Evolutionary conservation across 2,797 vertebrate genomes (phyloP).

Genomic region (Melanotaenia pygmaea): DNA sequence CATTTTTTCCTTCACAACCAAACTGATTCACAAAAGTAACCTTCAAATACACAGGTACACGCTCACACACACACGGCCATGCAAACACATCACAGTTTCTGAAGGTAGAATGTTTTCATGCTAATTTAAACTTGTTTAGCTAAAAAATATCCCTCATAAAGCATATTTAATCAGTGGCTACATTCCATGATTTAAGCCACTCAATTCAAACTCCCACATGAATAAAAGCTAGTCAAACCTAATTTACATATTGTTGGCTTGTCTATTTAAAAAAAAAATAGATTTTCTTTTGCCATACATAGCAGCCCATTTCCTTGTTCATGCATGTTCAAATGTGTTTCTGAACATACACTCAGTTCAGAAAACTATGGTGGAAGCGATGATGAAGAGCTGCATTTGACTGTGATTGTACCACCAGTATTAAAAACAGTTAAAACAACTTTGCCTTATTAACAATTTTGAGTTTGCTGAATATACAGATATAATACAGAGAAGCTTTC

Average conservation of each 20-base stretch:
- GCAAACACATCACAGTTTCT: conserved; percentile 27
- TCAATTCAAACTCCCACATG: background rate
- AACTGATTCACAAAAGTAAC: conserved; percentile 20
- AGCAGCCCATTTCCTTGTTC: conserved; percentile 23
- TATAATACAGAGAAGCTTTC: conserved; percentile 9
- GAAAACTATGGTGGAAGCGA: conserved; percentile 23
- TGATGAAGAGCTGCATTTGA: background rate
- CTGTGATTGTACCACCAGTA: conserved; percentile 9
- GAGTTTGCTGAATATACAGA: conserved; percentile 19
- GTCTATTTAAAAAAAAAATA: background rate
- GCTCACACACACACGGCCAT: conserved; percentile 1
- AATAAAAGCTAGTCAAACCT: background rate
- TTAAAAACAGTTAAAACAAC: conserved; percentile 42
- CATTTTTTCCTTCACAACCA: conserved; percentile 31
- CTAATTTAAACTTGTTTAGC: conserved; percentile 35
- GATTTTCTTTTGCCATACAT: conserved; percentile 2
- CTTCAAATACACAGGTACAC: conserved; percentile 4
- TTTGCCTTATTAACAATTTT: conserved; percentile 23
- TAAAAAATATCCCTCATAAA: conserved; percentile 26
- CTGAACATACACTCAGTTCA: conserved; percentile 21
- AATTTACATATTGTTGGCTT: background rate
- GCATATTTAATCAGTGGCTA: conserved; percentile 9
- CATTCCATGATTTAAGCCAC: conserved; percentile 9
- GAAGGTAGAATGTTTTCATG: conserved; percentile 49
- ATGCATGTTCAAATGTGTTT: background rate